phyloP scores from a whole-genome alignment of 2,888 invertebrate species.

The Nebria salina region DNA sequence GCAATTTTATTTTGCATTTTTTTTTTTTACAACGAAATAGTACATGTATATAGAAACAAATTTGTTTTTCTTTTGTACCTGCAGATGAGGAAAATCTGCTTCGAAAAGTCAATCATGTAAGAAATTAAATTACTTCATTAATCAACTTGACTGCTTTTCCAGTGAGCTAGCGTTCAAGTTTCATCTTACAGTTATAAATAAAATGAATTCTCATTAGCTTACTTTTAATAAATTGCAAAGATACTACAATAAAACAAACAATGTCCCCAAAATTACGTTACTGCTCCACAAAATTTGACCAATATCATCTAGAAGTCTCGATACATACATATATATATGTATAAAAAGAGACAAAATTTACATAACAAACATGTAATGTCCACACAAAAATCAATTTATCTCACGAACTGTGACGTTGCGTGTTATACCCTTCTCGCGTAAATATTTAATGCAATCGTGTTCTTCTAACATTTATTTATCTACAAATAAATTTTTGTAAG shows the following conservation, averaged over 20 bases:
- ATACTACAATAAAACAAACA: background rate
- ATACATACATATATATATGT: too few species aligned
- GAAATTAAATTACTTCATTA: background rate
- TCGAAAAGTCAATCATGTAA: constrained; percentile 1
- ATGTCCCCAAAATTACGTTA: background rate
- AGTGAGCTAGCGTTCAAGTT: background rate
- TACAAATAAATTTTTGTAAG: background rate
- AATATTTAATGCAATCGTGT: background rate
- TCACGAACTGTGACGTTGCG: background rate
- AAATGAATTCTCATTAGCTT: background rate
- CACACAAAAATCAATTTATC: background rate
- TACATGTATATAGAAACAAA: background rate
- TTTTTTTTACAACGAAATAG: background rate
- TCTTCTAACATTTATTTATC: background rate
- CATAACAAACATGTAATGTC: too few species aligned
- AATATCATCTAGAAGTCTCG: too few species aligned
- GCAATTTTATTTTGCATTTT: background rate
- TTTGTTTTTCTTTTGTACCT: background rate
- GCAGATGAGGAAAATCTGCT: background rate
- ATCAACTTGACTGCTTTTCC: background rate
- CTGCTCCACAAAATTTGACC: too few species aligned
- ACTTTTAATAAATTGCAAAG: background rate
- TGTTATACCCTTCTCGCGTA: background rate
- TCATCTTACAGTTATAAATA: background rate
- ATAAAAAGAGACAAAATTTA: too few species aligned